Evolutionary conservation across 2,888 invertebrate species (phyloP).

Genomic region (Rhogogaster chlorosoma): DNA sequence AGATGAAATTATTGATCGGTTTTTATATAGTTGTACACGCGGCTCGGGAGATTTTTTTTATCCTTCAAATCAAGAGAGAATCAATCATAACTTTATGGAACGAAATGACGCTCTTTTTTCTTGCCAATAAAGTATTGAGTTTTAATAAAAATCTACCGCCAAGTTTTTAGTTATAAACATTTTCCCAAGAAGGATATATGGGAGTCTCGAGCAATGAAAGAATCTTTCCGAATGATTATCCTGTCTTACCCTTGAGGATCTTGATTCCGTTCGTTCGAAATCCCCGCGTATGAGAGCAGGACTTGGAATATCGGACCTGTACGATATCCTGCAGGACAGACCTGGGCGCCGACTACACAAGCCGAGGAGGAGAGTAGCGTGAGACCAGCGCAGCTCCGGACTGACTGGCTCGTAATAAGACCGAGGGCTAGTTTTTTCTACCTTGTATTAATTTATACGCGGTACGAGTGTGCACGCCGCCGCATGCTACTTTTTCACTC

Average conservation of each 20-base stretch:
- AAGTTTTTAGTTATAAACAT: not conserved
- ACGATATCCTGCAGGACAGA: conserved; percentile 23
- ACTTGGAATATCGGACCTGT: conserved; percentile 16
- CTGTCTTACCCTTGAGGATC: conserved; percentile 3
- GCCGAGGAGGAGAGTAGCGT: conserved; percentile 66
- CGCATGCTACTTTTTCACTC: conserved; percentile 71
- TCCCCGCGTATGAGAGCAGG: conserved; percentile 14
- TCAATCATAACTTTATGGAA: not conserved
- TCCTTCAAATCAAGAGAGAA: not conserved
- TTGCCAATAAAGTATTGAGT: not conserved
- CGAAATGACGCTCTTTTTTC: not conserved
- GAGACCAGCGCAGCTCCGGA: conserved; percentile 69
- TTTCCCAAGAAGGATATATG: not conserved
- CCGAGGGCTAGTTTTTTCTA: conserved; percentile 76
- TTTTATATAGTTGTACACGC: not conserved
- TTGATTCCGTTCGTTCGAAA: conserved; percentile 10
- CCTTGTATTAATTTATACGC: conserved; percentile 77
- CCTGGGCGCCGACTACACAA: not conserved
- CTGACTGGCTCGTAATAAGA: conserved; percentile 75
- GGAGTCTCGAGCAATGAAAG: not conserved
- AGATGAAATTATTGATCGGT: not conserved
- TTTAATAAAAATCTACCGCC: not conserved
- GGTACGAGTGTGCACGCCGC: conserved; percentile 77
- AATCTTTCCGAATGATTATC: conserved; percentile 6
- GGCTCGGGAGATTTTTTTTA: not conserved